Base-by-base conservation (phyloP, 2,888 invertebrate genomes). In the Hybos culiciformis region DNA sequence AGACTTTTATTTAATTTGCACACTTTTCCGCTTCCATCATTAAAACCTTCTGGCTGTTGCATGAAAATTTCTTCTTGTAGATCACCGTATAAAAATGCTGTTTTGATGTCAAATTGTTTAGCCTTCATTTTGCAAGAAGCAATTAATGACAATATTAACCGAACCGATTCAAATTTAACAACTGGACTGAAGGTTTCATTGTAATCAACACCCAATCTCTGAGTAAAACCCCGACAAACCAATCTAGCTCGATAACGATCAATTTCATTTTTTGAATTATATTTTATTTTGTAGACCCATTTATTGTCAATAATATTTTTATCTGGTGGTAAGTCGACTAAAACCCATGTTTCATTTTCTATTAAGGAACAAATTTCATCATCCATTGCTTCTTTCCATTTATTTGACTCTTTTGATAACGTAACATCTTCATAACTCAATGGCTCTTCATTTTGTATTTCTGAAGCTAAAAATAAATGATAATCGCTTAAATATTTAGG, bases 201-300 rank as follows among this genome's bases (percentile, higher is more conserved):
- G 42, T 49, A 53, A 31, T 53, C 51, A 3, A 53, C 36, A 2
- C 51, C 53, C 23, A 45, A 46, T 41, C 48, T 38, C 42, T 53
- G 51, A 4, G 45, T 47, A 37, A 50, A 53, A 14, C 50, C 50
- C 21, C 51, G 39, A 5, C 40, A 47, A 15, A 50, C 48, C 17
- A 51, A 36, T 23, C 49, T 42, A 34, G 49, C 49, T 31, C 51
- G 51, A 17, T 45, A 50, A 7, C 8, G 39, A 2, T 33, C 21
- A 7, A 50, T 31, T 14, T 46, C 42, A 41, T 53, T 53, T 23
- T 49, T 39, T 32, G 44, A 34, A 23, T 50, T 45, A 24, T 45
- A 32, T 44, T 57, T 58, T 1, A 48, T 38, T 44, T 53, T 54
- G 37, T 48, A 54, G 3, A 55, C 51, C 54, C 56, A 57, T 36